Evolutionary conservation across 1,140 invertebrate genomes (phyloP), one percentile per base, ranked within the genome.

Genomic region (Zaprionus taronus): DNA sequence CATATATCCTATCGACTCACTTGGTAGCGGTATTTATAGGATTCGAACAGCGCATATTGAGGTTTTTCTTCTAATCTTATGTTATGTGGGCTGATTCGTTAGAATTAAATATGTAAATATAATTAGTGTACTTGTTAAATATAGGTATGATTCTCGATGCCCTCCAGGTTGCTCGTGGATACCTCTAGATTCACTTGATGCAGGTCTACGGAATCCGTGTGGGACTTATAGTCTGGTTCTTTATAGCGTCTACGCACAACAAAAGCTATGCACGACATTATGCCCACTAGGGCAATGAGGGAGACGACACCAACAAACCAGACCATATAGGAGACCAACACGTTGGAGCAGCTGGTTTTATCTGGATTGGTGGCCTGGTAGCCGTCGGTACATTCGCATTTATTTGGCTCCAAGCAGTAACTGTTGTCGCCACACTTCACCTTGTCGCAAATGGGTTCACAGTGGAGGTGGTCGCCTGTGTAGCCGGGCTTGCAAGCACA

Each of bases 401-500:
- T 44, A 1, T 75, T 71, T 2, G 83, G 81, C 15, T 49, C 24
- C 17, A 58, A 36, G 22, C 83, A 86, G 38, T 81, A 79, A 47
- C 83, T 80, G 57, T 86, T 82, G 6, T 56, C 76, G 5, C 74
- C 80, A 7, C 72, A 70, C 20, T n/a, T n/a, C 3, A 17, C 11
- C 14, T 24, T 51, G 31, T 34, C 31, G 31, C 72, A 75, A 1
- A 38, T 17, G 11, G 72, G 67, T 2, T 0, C 2, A 15, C 72
- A 75, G 31, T 51, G 17, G 15, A 70, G 51, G 60, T 28, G 49
- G 9, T 92, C 93, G 11, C 94, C 94, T n/a, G 2, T 0, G 72
- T 94, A 94, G 47, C 94, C 94, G 11, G 93, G 92, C 71, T 93
- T 94, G 72, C 95, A 95, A 7, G 92, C 84, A 83, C 95, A 96